phyloP scores from a whole-genome alignment of 2,797 vertebrate genomes.

The Enteromius viviparus region DNA sequence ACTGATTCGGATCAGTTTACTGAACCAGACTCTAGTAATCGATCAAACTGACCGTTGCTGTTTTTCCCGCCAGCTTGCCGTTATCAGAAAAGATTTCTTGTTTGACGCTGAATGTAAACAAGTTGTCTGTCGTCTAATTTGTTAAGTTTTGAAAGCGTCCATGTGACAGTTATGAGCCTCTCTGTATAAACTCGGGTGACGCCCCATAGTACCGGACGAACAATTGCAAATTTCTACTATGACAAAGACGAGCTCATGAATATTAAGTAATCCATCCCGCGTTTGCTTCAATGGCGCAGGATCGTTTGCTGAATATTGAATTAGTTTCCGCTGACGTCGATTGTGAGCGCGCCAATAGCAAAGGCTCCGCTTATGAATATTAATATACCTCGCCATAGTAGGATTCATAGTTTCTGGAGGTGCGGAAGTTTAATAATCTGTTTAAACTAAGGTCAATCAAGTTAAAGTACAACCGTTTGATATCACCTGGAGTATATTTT shows the following conservation, averaged over 20 bases:
- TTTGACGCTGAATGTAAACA: constrained; percentile 44
- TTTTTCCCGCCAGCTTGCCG: neutral
- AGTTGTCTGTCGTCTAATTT: constrained; percentile 48
- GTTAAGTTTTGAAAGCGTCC: constrained; percentile 50
- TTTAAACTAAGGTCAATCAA: constrained; percentile 57
- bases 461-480: neutral
- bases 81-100: neutral
- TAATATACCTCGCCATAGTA: neutral
- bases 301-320: neutral
- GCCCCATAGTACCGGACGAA: constrained; percentile 77
- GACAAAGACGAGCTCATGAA: neutral
- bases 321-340: neutral
- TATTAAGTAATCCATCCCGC: constrained; percentile 10
- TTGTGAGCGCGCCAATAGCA: neutral
- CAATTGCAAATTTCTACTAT: constrained; percentile 19
- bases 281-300: constrained; percentile 15
- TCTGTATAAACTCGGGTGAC: constrained; percentile 71
- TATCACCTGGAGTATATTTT: neutral
- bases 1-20: constrained; percentile 12
- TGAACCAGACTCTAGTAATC: constrained; percentile 24
- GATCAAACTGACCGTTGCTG: constrained; percentile 1
- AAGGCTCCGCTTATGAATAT: neutral
- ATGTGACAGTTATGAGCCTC: constrained; percentile 58
- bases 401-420: constrained; percentile 45
- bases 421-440: constrained; percentile 80